phyloP scores from a whole-genome alignment of 1,140 invertebrate species.

The Bilobella aurantiaca region DNA sequence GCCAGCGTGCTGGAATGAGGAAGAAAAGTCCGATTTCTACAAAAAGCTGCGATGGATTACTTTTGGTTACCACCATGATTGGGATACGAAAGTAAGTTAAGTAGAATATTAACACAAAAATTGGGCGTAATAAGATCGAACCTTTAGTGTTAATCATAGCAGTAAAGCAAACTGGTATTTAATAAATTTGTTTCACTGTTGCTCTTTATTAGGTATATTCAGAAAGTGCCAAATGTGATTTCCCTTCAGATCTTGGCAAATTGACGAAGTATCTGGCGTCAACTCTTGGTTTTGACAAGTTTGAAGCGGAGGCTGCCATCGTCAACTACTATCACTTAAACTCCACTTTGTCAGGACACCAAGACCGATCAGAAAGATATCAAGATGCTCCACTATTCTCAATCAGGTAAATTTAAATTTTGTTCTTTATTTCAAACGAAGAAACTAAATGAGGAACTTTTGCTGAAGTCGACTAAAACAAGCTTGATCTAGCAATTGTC shows the following conservation, averaged over 20 bases:
- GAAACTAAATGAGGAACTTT: no score
- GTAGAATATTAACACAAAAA: no score
- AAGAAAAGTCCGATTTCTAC: conserved; percentile 34
- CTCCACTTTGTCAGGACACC: conserved; percentile 78
- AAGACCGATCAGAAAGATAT: conserved; percentile 81
- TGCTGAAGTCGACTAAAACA: no score
- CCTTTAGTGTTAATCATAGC: no score
- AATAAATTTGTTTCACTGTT: no score
- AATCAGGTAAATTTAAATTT: conserved; percentile 48
- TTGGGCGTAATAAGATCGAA: no score
- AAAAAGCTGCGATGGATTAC: conserved; percentile 77
- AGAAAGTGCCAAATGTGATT: conserved; percentile 51
- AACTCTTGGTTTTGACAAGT: conserved; percentile 52
- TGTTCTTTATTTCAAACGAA: no score
- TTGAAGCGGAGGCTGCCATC: conserved; percentile 77
- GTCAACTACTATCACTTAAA: conserved; percentile 89
- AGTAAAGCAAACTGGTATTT: no score
- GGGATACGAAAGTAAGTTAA: conserved; percentile 70
- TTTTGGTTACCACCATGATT: conserved; percentile 89
- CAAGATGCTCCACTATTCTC: conserved; percentile 74
- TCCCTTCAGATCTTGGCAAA: conserved; percentile 59
- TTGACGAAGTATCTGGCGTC: conserved; percentile 54
- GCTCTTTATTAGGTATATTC: conserved; percentile 53
- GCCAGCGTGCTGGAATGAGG: background rate
- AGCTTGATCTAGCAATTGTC: no score